Evolutionary conservation across 2,888 invertebrate genomes (phyloP), one percentile per base, ranked within the genome.

Genomic region (Gisinianus flammeolus): DNA sequence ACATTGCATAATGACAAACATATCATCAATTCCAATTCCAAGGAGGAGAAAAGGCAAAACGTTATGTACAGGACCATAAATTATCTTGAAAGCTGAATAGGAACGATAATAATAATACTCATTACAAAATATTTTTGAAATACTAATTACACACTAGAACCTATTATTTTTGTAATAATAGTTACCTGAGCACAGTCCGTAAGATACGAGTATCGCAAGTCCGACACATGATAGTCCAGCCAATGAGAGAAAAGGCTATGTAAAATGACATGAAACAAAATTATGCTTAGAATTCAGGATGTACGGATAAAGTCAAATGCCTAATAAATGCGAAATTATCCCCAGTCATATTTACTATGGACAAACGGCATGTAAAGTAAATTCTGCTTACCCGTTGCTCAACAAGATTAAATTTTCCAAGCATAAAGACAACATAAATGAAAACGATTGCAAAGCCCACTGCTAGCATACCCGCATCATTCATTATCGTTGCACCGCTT

Each of bases 1-100:
- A 85, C 92, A 92, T 26, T 93, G 92, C 88, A 92, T 91, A 88
- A 94, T 93, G 0, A 95, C 93, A 87, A 95, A 94, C 91, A 94
- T 93, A 85, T 95, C 94, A 85, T 94, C 94, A 30, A 94, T 91
- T 85, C 90, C 90, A 83, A 93, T 90, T 80, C 94, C 94, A 90
- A 94, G 91, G 22, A 95, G 86, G 78, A 95, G 89, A 87, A 95
- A 94, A 6, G 94, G 94, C 79, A 94, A 87, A 19, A 94, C 92
- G 12, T 93, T 92, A 86, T 95, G 94, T 0, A 94, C 92, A 0
- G 94, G 94, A 0, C 94, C 93, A 86, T 93, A 94, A 35, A 92
- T 90, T 52, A 94, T 88, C 8, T 92, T 92, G 77, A 92, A 86
- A 10, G 91, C 86, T 0, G 19, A 44, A 44, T 4, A 44, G 8